Percentiles rank a stretch among this genome's conserved stretches.
Conservation (phyloP, 2,888 invertebrate genomes). For the Ametastegia equiseti region DNA sequence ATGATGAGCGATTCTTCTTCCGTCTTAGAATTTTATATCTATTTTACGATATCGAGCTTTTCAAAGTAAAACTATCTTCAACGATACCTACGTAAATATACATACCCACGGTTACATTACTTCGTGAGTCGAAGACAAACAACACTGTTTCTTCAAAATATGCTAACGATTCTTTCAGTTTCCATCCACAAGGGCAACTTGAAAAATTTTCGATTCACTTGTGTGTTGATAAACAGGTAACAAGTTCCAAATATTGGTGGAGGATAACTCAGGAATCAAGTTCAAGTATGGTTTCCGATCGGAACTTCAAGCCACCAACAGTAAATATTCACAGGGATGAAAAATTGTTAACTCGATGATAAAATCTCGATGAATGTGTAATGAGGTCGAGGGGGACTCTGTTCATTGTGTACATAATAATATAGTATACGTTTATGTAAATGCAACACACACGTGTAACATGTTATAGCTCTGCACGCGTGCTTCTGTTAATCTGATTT, state of each 20-base stretch:
- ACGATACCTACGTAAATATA: not conserved
- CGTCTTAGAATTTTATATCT: not conserved
- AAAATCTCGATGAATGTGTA: slow-evolving; percentile 4
- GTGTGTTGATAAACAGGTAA: not conserved
- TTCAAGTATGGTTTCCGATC: not conserved
- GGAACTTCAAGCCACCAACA: not conserved
- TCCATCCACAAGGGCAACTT: not conserved
- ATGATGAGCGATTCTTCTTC: not conserved
- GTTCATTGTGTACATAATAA: not conserved
- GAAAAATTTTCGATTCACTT: not conserved
- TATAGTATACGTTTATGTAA: not conserved
- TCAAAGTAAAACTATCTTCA: not conserved
- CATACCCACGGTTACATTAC: too few species aligned
- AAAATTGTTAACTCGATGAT: not conserved
- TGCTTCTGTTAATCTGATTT: not conserved
- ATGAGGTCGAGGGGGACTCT: too few species aligned
- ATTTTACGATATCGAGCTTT: not conserved
- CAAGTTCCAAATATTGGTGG: not conserved
- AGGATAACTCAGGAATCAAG: not conserved
- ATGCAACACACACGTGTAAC: not conserved
- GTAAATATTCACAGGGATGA: not conserved
- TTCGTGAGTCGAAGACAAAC: not conserved
- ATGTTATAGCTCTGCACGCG: too few species aligned
- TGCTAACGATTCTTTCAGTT: slow-evolving; percentile 29
- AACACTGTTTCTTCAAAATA: not conserved